phyloP scores from a whole-genome alignment of 2,888 invertebrate genomes.

The Rhodophaea formosa region DNA sequence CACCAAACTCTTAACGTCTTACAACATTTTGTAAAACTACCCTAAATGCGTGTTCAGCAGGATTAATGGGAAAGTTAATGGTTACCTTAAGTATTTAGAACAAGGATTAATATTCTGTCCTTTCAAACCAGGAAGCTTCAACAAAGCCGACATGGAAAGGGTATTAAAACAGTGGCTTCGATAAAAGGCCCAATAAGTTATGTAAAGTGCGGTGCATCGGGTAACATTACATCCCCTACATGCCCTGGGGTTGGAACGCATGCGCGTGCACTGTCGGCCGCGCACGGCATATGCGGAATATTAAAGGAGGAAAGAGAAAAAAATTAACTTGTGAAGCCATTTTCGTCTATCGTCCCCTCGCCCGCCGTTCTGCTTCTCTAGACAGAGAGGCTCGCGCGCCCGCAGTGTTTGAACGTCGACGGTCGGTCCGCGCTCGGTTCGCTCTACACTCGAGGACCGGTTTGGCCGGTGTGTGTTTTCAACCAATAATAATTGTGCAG shows the following conservation, averaged over 20 bases:
- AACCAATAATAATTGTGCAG: constrained; percentile 64
- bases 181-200: constrained; percentile 79
- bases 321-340: constrained; percentile 82
- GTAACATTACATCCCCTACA: constrained; percentile 75
- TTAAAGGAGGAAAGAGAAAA: constrained; percentile 82
- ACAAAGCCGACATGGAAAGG: constrained; percentile 74
- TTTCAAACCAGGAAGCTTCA: constrained; percentile 60
- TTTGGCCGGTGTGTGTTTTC: constrained; percentile 56
- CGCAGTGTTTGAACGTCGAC: constrained; percentile 55
- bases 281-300: constrained; percentile 80
- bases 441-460: constrained; percentile 46
- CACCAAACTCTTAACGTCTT: not conserved
- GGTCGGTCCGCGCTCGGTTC: constrained; percentile 25
- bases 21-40: constrained; percentile 7
- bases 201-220: constrained; percentile 79
- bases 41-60: constrained; percentile 38
- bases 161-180: constrained; percentile 76
- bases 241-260: constrained; percentile 64
- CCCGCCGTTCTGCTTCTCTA: constrained; percentile 67
- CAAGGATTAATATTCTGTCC: constrained; percentile 65
- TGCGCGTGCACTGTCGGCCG: constrained; percentile 74
- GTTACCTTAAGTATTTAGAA: constrained; percentile 57
- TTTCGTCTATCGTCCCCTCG: constrained; percentile 78
- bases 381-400: constrained; percentile 68
- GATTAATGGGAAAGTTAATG: constrained; percentile 60